Percentiles rank a stretch among this genome's conserved stretches.
These are phyloP conservation scores for Scolanthus callimorphus DNA, from an alignment of 92 coral and sea anemone species.

Conservation along the genomic window DNA sequence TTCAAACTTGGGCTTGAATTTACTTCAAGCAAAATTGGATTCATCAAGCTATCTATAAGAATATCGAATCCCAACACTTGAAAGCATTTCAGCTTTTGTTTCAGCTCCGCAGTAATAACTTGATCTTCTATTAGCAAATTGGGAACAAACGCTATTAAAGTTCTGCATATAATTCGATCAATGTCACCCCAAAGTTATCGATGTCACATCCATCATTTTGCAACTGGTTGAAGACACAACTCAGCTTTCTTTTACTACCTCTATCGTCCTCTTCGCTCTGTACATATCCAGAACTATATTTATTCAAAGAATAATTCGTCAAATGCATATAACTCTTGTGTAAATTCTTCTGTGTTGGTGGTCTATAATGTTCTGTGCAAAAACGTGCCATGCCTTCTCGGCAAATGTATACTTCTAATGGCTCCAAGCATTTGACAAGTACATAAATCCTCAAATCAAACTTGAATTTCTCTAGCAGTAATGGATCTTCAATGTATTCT, in stretches of 20 bases:
- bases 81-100: slow-evolving; percentile 58
- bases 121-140: slow-evolving; percentile 57
- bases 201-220: slow-evolving; percentile 57
- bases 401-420: slow-evolving; percentile 69
- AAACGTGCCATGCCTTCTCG: slow-evolving; percentile 88
- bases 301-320: slow-evolving; percentile 81
- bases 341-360: slow-evolving; percentile 65
- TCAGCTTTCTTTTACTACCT: slow-evolving; percentile 80
- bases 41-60: slow-evolving; percentile 49
- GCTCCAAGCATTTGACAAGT: slow-evolving; percentile 67
- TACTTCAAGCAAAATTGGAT: slow-evolving; percentile 68
- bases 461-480: slow-evolving; percentile 69
- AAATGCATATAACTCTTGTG: slow-evolving; percentile 76
- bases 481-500: slow-evolving; percentile 64
- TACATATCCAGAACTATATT: slow-evolving; percentile 63
- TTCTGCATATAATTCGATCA: slow-evolving; percentile 62
- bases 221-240: slow-evolving; percentile 75
- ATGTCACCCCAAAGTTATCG: slow-evolving; percentile 61
- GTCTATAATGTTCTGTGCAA: slow-evolving; percentile 73
- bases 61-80: slow-evolving; percentile 88
- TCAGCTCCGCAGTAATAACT: slow-evolving; percentile 44
- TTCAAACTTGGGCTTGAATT: slow-evolving; percentile 80
- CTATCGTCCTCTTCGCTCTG: slow-evolving; percentile 74
- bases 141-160: slow-evolving; percentile 77
- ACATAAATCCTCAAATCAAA: slow-evolving; percentile 85